Evolutionary conservation across 2,888 invertebrate species (phyloP).

Genomic region (Trypoxylon attenuatum): DNA sequence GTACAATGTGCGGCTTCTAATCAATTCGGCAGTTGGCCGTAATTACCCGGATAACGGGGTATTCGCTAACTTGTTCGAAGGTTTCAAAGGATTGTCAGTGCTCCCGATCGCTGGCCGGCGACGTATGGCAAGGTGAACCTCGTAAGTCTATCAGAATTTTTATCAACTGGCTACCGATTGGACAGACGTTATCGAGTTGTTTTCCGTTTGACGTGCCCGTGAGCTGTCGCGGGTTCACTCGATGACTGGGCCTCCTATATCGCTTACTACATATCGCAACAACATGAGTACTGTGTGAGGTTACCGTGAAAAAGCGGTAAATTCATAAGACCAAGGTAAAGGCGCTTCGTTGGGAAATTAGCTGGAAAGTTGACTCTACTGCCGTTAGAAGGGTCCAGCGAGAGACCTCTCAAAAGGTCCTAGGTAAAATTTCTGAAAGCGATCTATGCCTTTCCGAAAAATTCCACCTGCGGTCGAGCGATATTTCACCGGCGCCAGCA

Average conservation of each 20-base stretch:
- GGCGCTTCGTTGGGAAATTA: constrained; percentile 12
- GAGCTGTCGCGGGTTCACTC: too few species aligned
- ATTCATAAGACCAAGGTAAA: constrained; percentile 22
- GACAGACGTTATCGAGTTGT: neutral
- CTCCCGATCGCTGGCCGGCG: too few species aligned
- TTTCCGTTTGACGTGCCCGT: neutral
- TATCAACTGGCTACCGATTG: neutral
- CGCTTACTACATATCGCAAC: too few species aligned
- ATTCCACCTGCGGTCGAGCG: constrained; percentile 28
- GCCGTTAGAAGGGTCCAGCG: neutral
- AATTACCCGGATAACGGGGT: too few species aligned
- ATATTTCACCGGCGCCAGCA: constrained; percentile 35
- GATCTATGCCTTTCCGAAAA: constrained; percentile 22
- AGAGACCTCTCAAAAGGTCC: constrained; percentile 3
- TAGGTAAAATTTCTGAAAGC: constrained; percentile 39
- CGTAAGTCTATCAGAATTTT: neutral
- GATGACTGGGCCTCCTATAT: too few species aligned
- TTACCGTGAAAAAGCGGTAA: neutral
- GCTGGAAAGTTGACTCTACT: neutral
- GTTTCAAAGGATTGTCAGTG: too few species aligned
- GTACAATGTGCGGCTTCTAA: too few species aligned
- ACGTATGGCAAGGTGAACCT: neutral
- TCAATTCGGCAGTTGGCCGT: too few species aligned
- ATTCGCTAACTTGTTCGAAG: too few species aligned
- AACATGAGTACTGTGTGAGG: neutral